A percentile compares a stretch with the other conserved stretches of the same genome.
Evolutionary conservation across 2,113 vertebrate species (phyloP).

Genomic region (Motacilla tschutschensis): DNA sequence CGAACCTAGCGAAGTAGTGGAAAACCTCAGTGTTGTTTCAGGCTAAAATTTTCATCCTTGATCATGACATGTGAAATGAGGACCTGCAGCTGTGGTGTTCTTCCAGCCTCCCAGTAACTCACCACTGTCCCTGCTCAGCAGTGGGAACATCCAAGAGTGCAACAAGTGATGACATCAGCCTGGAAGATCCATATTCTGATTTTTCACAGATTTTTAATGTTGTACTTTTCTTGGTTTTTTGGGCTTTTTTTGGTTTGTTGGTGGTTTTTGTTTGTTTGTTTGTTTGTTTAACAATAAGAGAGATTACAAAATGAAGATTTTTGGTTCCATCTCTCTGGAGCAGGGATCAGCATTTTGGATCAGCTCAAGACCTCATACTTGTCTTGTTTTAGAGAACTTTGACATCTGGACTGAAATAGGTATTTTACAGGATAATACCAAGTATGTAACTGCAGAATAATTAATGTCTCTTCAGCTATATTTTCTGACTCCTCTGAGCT

Average conservation of each 20-base stretch:
- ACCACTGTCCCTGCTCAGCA: neutral
- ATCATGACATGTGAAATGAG: neutral
- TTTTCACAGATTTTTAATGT: neutral
- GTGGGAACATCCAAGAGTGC: accelerated
- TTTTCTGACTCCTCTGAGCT: neutral
- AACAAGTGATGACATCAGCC: neutral
- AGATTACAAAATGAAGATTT: neutral
- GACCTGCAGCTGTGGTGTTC: neutral
- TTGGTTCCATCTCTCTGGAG: neutral
- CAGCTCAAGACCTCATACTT: neutral
- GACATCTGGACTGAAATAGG: neutral
- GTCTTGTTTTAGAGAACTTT: neutral
- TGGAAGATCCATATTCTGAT: neutral
- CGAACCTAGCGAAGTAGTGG: neutral
- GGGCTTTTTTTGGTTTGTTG: neutral
- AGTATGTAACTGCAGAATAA: neutral
- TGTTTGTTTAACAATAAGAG: neutral
- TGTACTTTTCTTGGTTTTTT: neutral
- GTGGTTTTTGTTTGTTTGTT: no score
- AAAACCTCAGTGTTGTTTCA: neutral
- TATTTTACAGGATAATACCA: neutral
- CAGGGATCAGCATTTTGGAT: neutral
- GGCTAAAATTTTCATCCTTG: neutral
- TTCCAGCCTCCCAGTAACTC: neutral
- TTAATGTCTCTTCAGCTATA: neutral